Conservation (phyloP, 2,113 vertebrate genomes). For the Prunella fulvescens region DNA sequence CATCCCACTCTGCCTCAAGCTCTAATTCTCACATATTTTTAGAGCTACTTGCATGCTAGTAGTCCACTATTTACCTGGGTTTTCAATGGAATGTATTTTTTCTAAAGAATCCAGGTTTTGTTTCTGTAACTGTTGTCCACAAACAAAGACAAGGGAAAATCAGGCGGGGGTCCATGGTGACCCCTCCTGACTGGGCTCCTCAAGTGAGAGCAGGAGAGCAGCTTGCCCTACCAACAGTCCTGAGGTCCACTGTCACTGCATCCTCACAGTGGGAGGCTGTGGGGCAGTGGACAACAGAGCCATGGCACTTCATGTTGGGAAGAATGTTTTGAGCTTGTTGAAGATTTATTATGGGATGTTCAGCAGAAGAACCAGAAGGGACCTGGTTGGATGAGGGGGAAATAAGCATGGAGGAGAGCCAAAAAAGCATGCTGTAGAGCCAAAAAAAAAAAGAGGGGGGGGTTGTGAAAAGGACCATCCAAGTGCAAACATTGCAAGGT, state of each 20-base stretch:
- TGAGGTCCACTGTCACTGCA: too few species aligned
- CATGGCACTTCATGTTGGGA: background rate
- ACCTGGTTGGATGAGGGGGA: background rate
- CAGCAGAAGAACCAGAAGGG: background rate
- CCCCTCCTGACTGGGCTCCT: background rate
- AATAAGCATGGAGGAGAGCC: background rate
- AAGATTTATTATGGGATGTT: background rate
- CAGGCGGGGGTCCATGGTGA: background rate
- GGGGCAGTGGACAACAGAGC: background rate
- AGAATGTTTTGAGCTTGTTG: background rate
- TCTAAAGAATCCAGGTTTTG: background rate
- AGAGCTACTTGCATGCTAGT: background rate
- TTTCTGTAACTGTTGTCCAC: background rate
- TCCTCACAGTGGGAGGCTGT: background rate
- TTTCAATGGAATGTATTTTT: background rate
- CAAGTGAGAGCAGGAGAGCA: background rate
- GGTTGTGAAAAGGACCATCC: background rate
- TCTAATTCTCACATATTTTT: background rate
- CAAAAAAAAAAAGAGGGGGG: rapidly evolving
- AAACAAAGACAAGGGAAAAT: background rate
- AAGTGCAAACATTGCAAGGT: rapidly evolving
- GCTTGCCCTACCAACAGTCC: background rate
- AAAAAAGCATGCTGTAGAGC: background rate
- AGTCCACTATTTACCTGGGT: background rate
- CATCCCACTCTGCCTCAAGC: background rate